phyloP scores from a whole-genome alignment of 2,888 invertebrate species.

The Odontocerum albicorne region DNA sequence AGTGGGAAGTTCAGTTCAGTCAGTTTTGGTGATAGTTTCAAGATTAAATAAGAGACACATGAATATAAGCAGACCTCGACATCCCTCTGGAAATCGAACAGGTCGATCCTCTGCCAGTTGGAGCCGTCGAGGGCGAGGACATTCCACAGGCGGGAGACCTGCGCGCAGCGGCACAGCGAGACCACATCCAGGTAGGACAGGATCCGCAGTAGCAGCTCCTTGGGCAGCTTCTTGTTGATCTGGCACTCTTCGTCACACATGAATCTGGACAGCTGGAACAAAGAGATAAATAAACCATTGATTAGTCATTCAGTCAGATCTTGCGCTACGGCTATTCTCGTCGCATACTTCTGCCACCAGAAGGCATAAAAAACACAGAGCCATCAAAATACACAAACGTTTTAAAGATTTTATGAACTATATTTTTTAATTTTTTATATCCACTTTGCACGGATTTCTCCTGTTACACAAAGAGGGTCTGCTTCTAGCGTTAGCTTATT shows the following conservation, averaged over 20 bases:
- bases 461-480: too few relatives aligned
- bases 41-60: background rate
- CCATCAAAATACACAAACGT: too few relatives aligned
- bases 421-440: too few relatives aligned
- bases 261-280: conserved; percentile 69
- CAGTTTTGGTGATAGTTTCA: background rate
- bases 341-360: too few relatives aligned
- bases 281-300: too few relatives aligned
- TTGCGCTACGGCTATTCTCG: too few relatives aligned
- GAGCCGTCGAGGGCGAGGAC: conserved; percentile 96
- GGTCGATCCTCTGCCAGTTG: conserved; percentile 98
- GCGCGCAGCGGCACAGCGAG: conserved; percentile 93
- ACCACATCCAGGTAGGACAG: conserved; percentile 96
- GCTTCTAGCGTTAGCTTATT: too few relatives aligned
- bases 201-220: conserved; percentile 91
- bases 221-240: conserved; percentile 94
- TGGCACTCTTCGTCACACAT: conserved; percentile 79
- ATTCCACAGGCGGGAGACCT: conserved; percentile 94
- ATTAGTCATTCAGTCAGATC: too few relatives aligned
- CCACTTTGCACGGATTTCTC: too few relatives aligned
- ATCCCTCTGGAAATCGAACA: conserved; percentile 98
- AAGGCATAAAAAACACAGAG: too few relatives aligned
- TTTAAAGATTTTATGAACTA: too few relatives aligned
- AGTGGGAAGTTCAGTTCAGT: background rate
- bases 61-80: conserved; percentile 74